Evolutionary conservation across 2,113 vertebrate genomes (phyloP).

Genomic region (Melozone crissalis): DNA sequence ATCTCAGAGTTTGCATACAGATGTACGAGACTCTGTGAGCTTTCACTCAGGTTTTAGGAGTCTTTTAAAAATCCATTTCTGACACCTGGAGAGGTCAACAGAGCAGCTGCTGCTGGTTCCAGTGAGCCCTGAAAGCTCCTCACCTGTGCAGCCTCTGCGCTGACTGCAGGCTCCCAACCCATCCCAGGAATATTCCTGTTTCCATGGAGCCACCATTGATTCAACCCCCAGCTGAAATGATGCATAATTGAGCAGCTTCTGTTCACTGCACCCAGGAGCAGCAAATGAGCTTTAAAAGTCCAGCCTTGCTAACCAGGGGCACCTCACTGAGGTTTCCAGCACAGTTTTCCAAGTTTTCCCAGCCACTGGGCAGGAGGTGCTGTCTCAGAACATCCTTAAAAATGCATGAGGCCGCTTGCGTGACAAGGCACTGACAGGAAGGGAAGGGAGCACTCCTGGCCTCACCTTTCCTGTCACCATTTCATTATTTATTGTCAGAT

Average conservation of each 20-base stretch:
- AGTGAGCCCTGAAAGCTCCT: neutral
- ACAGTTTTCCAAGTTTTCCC: neutral
- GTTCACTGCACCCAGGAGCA: neutral
- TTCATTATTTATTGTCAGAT: slow-evolving; percentile 74
- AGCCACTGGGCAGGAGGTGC: neutral
- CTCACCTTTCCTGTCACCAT: neutral
- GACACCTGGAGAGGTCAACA: neutral
- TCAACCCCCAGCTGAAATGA: neutral
- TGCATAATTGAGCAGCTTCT: slow-evolving; percentile 29
- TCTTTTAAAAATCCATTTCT: neutral
- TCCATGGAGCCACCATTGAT: neutral
- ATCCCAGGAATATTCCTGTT: neutral
- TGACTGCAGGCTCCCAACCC: neutral
- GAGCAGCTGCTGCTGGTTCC: neutral
- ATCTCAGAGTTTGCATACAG: neutral
- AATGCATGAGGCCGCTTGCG: slow-evolving; percentile 61
- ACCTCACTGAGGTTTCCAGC: neutral
- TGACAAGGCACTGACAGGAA: neutral
- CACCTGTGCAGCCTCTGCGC: neutral
- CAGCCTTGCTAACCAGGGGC: neutral
- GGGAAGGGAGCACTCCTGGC: neutral
- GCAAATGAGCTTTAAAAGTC: neutral
- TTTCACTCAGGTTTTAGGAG: neutral
- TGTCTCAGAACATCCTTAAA: slow-evolving; percentile 52
- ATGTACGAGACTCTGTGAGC: neutral